Conservation (phyloP, 2,888 invertebrate genomes). For the Dexiosoma caninum region DNA sequence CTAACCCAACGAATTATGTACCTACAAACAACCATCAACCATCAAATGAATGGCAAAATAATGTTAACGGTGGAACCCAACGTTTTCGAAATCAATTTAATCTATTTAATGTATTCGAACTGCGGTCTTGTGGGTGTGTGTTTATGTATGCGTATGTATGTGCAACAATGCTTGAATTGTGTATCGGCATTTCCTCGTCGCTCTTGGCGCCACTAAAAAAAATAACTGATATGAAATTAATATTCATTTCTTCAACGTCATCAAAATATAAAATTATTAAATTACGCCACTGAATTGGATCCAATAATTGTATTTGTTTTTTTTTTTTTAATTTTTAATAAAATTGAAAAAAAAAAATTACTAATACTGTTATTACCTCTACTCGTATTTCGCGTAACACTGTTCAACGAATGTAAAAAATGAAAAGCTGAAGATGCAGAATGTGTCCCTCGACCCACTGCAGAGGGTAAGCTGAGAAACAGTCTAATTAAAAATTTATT, state of each 20-base stretch:
- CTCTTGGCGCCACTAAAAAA: constrained; percentile 8
- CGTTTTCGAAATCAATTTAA: constrained; percentile 21
- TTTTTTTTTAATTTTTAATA: not conserved
- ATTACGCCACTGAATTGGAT: constrained; percentile 42
- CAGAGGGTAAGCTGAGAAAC: constrained; percentile 71
- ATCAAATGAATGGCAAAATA: constrained; percentile 7
- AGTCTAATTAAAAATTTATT: not conserved
- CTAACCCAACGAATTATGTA: not conserved
- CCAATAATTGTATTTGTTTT: constrained; percentile 2
- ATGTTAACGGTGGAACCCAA: not conserved
- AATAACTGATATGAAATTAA: constrained; percentile 38
- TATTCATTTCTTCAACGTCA: constrained; percentile 32
- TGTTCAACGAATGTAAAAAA: constrained; percentile 13
- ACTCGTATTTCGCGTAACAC: constrained; percentile 4
- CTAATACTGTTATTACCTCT: not conserved
- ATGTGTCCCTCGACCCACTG: constrained; percentile 68
- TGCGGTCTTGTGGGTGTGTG: not conserved
- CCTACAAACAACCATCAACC: not conserved
- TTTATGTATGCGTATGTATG: not conserved
- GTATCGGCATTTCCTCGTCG: not conserved
- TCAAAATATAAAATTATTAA: constrained; percentile 43
- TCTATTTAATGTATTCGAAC: constrained; percentile 10
- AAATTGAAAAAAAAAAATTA: constrained; percentile 20
- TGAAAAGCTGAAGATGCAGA: constrained; percentile 71
- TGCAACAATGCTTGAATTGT: not conserved